phyloP scores from a whole-genome alignment of 2,113 vertebrate species.

The Pseudolaguvia tuberculata region DNA sequence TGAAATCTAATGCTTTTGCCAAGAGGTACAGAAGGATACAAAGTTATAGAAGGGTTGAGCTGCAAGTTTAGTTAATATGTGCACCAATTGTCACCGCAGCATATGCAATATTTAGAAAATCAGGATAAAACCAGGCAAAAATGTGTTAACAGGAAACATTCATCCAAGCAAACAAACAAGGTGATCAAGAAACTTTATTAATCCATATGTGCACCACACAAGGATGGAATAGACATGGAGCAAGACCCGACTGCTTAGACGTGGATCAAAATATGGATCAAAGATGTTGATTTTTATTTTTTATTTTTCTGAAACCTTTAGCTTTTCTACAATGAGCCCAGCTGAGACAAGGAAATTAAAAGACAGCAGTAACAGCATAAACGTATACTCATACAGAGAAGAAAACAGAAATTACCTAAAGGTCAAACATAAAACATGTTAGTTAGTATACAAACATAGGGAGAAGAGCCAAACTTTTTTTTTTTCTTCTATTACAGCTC shows the following conservation, averaged over 20 bases:
- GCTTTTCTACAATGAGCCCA: conserved; percentile 64
- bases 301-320: conserved; percentile 43
- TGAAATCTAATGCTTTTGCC: not conserved
- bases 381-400: conserved; percentile 69
- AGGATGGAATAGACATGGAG: conserved; percentile 64
- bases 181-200: conserved; percentile 78
- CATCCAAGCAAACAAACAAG: conserved; percentile 28
- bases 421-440: conserved; percentile 69
- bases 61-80: no score
- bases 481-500: conserved; percentile 65
- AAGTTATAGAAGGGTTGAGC: not conserved
- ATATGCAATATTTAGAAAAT: not conserved
- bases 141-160: no score
- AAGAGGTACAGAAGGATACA: no score
- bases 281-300: conserved; percentile 59
- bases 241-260: conserved; percentile 64
- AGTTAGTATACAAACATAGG: conserved; percentile 67
- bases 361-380: conserved; percentile 71
- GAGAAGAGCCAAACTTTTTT: conserved; percentile 64
- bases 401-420: conserved; percentile 60
- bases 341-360: conserved; percentile 61
- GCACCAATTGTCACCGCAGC: not conserved
- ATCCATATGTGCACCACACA: conserved; percentile 74
- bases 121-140: not conserved
- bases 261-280: conserved; percentile 64